These are phyloP conservation scores for Rhizoglyphus robini DNA, from an alignment of 1,140 invertebrate species.

Conservation along the genomic window DNA sequence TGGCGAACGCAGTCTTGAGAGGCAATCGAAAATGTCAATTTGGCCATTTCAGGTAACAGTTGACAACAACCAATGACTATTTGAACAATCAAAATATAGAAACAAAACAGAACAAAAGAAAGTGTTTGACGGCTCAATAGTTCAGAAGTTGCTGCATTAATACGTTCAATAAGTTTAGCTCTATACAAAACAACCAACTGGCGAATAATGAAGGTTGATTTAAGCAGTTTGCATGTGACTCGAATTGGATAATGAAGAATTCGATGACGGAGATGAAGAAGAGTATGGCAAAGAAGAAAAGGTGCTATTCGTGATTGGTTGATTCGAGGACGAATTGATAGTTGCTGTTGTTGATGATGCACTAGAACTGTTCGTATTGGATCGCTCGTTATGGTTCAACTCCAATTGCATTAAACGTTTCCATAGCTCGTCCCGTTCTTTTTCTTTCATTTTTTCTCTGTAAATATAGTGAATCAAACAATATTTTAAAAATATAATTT, in stretches of 20 bases:
- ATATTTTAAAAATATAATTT: conserved; percentile 11
- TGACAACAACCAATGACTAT: too few species aligned
- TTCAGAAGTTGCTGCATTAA: too few species aligned
- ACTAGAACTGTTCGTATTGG: neutral
- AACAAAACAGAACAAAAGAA: too few species aligned
- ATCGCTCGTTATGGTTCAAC: conserved; percentile 26
- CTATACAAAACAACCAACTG: too few species aligned
- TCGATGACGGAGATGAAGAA: conserved; percentile 1
- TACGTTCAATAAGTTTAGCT: too few species aligned
- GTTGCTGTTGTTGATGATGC: neutral
- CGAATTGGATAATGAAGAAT: neutral
- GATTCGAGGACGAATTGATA: conserved; percentile 5
- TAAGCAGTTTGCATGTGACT: conserved; percentile 13
- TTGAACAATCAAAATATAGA: too few species aligned
- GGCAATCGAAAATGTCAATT: too few species aligned
- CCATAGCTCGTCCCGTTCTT: conserved; percentile 86
- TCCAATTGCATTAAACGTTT: conserved; percentile 50
- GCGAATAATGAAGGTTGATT: neutral
- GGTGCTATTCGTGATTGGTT: conserved; percentile 1
- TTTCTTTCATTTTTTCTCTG: conserved; percentile 86
- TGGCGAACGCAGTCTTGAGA: too few species aligned
- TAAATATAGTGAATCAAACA: conserved; percentile 29
- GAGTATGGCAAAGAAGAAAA: neutral
- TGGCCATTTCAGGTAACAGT: too few species aligned
- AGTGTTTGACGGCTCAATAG: too few species aligned